Conservation (phyloP, 2,888 invertebrate species). For the Malacosoma neustria region DNA sequence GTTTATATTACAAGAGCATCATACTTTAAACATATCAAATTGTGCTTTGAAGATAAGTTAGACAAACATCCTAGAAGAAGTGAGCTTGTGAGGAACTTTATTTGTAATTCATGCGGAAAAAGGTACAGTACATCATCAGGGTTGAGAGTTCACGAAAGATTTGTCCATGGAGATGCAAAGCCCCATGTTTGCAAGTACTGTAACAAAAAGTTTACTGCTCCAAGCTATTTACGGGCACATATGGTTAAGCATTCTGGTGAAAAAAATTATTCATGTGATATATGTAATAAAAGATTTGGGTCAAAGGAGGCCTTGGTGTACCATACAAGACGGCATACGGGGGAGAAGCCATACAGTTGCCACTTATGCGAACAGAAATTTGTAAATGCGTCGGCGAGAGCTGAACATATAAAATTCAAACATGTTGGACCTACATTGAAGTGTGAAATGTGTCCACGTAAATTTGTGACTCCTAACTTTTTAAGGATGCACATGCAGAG, state of each 20-base stretch:
- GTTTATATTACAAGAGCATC: slow-evolving; percentile 48
- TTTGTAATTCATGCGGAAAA: slow-evolving; percentile 50
- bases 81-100: slow-evolving; percentile 32
- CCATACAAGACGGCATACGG: slow-evolving; percentile 57
- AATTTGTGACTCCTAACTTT: slow-evolving; percentile 55
- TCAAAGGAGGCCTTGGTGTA: slow-evolving; percentile 59
- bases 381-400: slow-evolving; percentile 59
- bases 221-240: slow-evolving; percentile 52
- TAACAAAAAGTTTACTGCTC: slow-evolving; percentile 58
- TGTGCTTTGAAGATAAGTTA: slow-evolving; percentile 43
- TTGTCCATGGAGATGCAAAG: slow-evolving; percentile 52
- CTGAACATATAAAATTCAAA: slow-evolving; percentile 59
- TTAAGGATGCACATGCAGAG: slow-evolving; percentile 48
- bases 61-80: slow-evolving; percentile 53
- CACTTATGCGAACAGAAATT: slow-evolving; percentile 49
- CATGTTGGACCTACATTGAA: slow-evolving; percentile 51
- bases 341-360: slow-evolving; percentile 58
- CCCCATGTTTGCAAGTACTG: slow-evolving; percentile 50
- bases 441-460: slow-evolving; percentile 53
- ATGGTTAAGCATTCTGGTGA: slow-evolving; percentile 60
- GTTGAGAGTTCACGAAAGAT: slow-evolving; percentile 50
- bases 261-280: slow-evolving; percentile 51
- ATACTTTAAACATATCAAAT: slow-evolving; percentile 44
- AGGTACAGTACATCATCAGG: slow-evolving; percentile 55
- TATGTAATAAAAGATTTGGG: slow-evolving; percentile 50